Conservation (phyloP, 2,888 invertebrate species). For the Ischnus inquisitorius region DNA sequence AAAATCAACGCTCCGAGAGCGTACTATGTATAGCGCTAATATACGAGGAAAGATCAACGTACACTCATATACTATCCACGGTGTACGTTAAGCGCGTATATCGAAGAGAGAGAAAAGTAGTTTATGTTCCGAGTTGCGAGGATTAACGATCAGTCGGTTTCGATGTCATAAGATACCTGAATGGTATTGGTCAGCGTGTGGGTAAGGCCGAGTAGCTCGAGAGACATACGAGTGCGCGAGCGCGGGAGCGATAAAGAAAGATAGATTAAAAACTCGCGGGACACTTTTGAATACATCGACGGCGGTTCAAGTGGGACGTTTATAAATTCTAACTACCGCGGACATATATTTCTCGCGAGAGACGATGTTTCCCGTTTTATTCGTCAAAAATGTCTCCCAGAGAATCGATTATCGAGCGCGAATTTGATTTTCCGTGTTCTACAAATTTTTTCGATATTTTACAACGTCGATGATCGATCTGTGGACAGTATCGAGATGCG, state of each 20-base stretch:
- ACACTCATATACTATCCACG: conserved; percentile 57
- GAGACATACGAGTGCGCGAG: conserved; percentile 22
- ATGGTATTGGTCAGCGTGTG: conserved; percentile 43
- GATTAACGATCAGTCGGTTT: conserved; percentile 67
- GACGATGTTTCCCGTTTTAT: conserved; percentile 41
- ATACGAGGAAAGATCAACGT: conserved; percentile 63
- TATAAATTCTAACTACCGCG: conserved; percentile 37
- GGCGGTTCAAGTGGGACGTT: conserved; percentile 54
- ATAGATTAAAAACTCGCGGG: not conserved
- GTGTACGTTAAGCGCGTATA: conserved; percentile 10
- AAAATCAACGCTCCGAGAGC: conserved; percentile 17
- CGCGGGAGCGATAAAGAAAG: conserved; percentile 4
- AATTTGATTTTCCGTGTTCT: not conserved
- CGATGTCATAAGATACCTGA: conserved; percentile 65
- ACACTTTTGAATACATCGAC: conserved; percentile 40
- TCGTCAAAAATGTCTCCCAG: conserved; percentile 35
- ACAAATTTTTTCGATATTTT: too few relatives aligned
- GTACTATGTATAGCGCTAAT: conserved; percentile 31
- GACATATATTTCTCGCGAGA: conserved; percentile 21
- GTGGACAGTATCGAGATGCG: too few relatives aligned
- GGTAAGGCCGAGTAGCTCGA: conserved; percentile 9
- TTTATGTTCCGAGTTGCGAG: conserved; percentile 64
- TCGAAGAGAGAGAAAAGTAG: conserved; percentile 59
- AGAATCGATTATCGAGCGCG: too few relatives aligned
- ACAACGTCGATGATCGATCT: too few relatives aligned